Evolutionary conservation across 2,797 vertebrate genomes (phyloP).

Genomic region (Melanotaenia maccullochi): DNA sequence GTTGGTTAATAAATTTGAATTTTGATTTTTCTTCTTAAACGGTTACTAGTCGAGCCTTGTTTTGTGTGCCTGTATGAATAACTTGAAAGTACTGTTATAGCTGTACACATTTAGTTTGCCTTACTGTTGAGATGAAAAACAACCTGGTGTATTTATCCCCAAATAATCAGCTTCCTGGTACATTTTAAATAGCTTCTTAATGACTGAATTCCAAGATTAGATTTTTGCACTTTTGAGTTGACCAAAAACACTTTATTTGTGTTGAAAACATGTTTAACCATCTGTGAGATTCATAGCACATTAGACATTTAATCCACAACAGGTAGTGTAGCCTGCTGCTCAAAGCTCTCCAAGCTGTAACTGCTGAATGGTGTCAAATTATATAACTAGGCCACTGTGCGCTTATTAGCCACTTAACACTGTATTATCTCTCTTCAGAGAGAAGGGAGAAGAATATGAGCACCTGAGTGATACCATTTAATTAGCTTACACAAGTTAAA

Average conservation of each 20-base stretch:
- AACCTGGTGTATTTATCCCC: conserved; percentile 5
- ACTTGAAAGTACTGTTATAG: conserved; percentile 20
- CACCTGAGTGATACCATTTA: conserved; percentile 24
- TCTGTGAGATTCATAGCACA: neutral
- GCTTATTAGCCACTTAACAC: conserved; percentile 28
- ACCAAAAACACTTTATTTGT: conserved; percentile 35
- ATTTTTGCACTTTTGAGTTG: conserved; percentile 35
- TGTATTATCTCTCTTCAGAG: conserved; percentile 18
- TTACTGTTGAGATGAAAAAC: conserved; percentile 37
- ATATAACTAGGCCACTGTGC: conserved; percentile 17
- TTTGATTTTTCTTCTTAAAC: conserved; percentile 15
- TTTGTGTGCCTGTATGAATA: conserved; percentile 44
- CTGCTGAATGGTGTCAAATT: neutral
- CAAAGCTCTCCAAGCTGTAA: conserved; percentile 15
- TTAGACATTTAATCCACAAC: conserved; percentile 5
- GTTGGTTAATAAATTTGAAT: conserved; percentile 21
- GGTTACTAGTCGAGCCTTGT: conserved; percentile 45
- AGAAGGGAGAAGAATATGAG: conserved; percentile 23
- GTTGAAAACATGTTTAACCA: neutral
- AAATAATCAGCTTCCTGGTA: conserved; percentile 4
- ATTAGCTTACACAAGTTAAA: conserved; percentile 17
- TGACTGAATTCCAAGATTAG: conserved; percentile 30
- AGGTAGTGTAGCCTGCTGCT: conserved; percentile 32
- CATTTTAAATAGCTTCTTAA: neutral
- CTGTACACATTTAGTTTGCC: conserved; percentile 13